These are phyloP conservation scores for Eilema caniola DNA, from an alignment of 2,888 invertebrate genomes.

Conservation along the genomic window DNA sequence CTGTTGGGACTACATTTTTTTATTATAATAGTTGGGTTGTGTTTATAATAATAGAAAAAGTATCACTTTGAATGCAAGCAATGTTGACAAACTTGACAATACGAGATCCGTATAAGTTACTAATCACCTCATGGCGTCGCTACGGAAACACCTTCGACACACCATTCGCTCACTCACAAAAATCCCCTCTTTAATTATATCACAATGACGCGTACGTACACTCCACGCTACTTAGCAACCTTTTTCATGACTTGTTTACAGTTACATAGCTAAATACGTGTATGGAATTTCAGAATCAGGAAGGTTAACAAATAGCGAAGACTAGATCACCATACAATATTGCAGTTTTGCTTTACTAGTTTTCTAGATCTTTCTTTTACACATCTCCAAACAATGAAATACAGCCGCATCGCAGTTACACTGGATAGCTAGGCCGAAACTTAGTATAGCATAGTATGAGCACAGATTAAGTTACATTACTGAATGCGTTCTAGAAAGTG, in stretches of 20 bases:
- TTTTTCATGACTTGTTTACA: neutral
- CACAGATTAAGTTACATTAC: neutral
- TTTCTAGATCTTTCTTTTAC: too few relatives aligned
- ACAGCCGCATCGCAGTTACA: too few relatives aligned
- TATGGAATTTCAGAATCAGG: neutral
- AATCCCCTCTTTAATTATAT: neutral
- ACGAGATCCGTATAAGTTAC: neutral
- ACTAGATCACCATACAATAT: neutral
- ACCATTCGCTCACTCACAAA: too few relatives aligned
- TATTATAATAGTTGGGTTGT: neutral
- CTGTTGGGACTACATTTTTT: too few relatives aligned
- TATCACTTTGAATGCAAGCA: neutral
- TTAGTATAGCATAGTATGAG: neutral
- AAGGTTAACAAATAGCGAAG: neutral
- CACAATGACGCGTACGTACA: neutral
- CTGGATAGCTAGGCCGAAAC: neutral
- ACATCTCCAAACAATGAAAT: too few relatives aligned
- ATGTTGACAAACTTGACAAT: slow-evolving; percentile 1
- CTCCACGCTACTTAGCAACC: neutral
- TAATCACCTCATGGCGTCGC: slow-evolving; percentile 1
- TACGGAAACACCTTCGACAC: neutral
- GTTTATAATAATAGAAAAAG: neutral
- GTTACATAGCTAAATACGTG: neutral
- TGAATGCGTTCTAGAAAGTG: too few relatives aligned
- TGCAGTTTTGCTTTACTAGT: neutral